Conservation (phyloP, 1,140 invertebrate genomes). For the Papilio glaucus region DNA sequence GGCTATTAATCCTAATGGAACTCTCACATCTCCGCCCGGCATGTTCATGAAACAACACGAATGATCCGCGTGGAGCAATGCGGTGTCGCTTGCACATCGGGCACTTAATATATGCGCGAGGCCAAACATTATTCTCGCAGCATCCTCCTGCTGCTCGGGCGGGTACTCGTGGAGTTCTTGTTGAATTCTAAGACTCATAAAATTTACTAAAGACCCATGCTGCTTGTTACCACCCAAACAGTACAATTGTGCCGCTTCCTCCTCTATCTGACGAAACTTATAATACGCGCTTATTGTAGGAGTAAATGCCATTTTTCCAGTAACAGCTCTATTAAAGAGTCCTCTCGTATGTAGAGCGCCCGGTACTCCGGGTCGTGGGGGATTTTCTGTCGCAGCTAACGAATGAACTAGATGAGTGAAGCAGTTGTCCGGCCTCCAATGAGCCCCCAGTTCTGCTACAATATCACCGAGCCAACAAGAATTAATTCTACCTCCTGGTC, state of each 20-base stretch:
- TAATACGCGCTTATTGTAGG: constrained; percentile 85
- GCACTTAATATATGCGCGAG: constrained; percentile 84
- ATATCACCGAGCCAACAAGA: constrained; percentile 88
- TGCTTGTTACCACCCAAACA: constrained; percentile 84
- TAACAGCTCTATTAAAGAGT: constrained; percentile 85
- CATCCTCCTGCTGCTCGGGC: constrained; percentile 86
- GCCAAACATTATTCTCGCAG: constrained; percentile 86
- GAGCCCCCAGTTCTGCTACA: constrained; percentile 87
- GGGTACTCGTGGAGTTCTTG: constrained; percentile 87
- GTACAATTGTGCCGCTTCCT: constrained; percentile 84
- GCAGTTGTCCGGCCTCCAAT: constrained; percentile 84
- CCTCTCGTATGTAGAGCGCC: constrained; percentile 78
- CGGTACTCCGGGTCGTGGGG: constrained; percentile 82
- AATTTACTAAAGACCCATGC: constrained; percentile 86
- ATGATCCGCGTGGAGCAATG: constrained; percentile 85
- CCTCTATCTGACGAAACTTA: constrained; percentile 85
- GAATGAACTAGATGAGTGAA: constrained; percentile 85
- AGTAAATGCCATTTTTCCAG: constrained; percentile 84
- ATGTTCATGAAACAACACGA: constrained; percentile 86
- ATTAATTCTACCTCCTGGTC: constrained; percentile 86
- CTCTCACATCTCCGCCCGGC: constrained; percentile 85
- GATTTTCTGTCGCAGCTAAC: constrained; percentile 84
- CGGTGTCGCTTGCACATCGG: constrained; percentile 85
- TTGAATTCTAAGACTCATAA: constrained; percentile 86
- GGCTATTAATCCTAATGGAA: constrained; percentile 86